Conservation (phyloP, 2,888 invertebrate genomes). For the Rhingia campestris region DNA sequence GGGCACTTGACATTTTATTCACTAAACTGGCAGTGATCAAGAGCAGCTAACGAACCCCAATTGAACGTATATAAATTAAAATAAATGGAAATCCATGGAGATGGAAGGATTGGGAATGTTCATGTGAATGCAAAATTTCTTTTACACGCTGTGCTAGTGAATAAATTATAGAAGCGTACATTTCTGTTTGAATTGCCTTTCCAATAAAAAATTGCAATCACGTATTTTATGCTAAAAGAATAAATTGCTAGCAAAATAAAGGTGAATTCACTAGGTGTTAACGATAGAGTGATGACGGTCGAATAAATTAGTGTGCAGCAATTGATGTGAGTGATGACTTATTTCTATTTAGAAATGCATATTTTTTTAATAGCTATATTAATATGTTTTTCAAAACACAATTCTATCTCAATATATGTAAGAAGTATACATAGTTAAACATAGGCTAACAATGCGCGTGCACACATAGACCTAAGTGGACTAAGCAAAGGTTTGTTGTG, state of each 20-base stretch:
- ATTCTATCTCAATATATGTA: too few species aligned
- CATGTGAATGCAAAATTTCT: slow-evolving; percentile 20
- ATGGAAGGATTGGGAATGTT: background rate
- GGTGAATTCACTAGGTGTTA: slow-evolving; percentile 16
- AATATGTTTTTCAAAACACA: too few species aligned
- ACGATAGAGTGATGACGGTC: slow-evolving; percentile 39
- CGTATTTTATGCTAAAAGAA: slow-evolving; percentile 45
- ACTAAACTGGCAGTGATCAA: slow-evolving; percentile 64
- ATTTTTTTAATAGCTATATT: too few species aligned
- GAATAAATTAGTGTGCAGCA: slow-evolving; percentile 24
- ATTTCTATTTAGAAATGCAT: background rate
- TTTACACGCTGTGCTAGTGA: slow-evolving; percentile 40
- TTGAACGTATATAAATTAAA: slow-evolving; percentile 65
- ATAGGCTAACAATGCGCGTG: too few species aligned
- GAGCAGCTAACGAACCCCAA: slow-evolving; percentile 70
- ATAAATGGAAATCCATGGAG: slow-evolving; percentile 49
- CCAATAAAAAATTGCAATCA: slow-evolving; percentile 64
- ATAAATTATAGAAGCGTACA: slow-evolving; percentile 60
- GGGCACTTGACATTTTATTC: slow-evolving; percentile 66
- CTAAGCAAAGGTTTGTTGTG: too few species aligned
- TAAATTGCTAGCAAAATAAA: slow-evolving; percentile 28
- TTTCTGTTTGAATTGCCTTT: slow-evolving; percentile 47
- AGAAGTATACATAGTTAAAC: too few species aligned
- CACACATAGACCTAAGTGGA: too few species aligned
- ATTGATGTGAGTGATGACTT: background rate